These are phyloP conservation scores for Prosapia bicincta DNA, from an alignment of 2,888 invertebrate species.

Conservation along the genomic window DNA sequence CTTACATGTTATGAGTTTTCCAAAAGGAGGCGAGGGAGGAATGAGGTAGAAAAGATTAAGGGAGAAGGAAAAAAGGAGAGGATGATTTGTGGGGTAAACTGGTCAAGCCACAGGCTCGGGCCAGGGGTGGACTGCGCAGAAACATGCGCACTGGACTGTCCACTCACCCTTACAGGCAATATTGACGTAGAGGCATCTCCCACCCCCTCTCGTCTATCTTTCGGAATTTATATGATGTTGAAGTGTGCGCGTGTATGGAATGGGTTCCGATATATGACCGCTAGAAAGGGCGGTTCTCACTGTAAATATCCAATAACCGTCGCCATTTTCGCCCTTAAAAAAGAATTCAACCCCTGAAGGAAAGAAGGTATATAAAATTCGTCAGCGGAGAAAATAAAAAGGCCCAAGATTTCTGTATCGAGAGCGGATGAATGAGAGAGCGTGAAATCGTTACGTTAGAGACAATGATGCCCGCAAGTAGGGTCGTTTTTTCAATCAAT, in stretches of 20 bases:
- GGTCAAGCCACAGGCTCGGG: conserved; percentile 24
- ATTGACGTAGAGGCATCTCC: conserved; percentile 23
- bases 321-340: conserved; percentile 35
- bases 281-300: conserved; percentile 17
- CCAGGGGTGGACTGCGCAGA: conserved; percentile 28
- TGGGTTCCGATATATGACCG: conserved; percentile 30
- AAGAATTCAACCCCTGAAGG: conserved; percentile 18
- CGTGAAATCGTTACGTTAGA: too few species aligned
- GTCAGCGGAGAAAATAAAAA: not conserved
- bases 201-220: conserved; percentile 28
- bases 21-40: conserved; percentile 24
- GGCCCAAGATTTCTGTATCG: not conserved
- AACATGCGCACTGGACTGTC: conserved; percentile 10
- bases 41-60: conserved; percentile 26
- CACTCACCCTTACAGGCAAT: conserved; percentile 16
- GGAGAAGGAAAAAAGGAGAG: conserved; percentile 31
- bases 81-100: conserved; percentile 28
- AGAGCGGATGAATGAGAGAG: not conserved
- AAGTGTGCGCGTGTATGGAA: conserved; percentile 23
- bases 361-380: not conserved
- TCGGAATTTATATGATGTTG: conserved; percentile 34
- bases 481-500: too few species aligned
- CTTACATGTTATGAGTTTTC: conserved; percentile 49
- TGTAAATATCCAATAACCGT: conserved; percentile 34
- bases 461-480: too few species aligned